phyloP scores from a whole-genome alignment of 64 coral and sea anemone genomes.

The Pachyseris speciosa region DNA sequence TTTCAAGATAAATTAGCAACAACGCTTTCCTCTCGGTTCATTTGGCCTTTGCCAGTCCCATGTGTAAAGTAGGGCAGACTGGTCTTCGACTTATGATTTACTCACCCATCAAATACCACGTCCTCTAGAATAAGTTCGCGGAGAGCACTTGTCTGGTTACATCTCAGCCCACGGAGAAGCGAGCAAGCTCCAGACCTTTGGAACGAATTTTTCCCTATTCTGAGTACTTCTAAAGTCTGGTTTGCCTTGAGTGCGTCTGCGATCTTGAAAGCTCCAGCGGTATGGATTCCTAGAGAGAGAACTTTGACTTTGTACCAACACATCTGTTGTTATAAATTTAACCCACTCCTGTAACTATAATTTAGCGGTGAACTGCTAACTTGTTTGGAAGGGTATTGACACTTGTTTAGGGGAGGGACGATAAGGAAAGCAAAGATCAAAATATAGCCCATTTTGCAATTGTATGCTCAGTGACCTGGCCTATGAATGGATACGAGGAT shows the following conservation, averaged over 20 bases:
- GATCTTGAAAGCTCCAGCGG: constrained; percentile 10
- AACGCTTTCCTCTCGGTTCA: too few species aligned
- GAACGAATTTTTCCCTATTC: constrained; percentile 62
- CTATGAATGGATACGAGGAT: too few species aligned
- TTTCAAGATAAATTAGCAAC: too few species aligned
- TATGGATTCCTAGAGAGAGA: constrained; percentile 1
- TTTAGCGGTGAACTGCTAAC: too few species aligned
- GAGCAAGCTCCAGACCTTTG: constrained; percentile 10
- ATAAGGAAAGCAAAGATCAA: too few species aligned
- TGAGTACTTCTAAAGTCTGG: constrained; percentile 33
- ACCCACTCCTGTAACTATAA: too few species aligned
- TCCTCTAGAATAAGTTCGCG: constrained; percentile 44
- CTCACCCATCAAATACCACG: constrained; percentile 25
- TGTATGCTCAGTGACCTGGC: too few species aligned
- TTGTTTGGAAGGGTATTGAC: too few species aligned
- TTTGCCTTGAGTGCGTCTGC: constrained; percentile 52
- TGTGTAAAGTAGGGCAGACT: not conserved
- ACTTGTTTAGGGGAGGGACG: too few species aligned
- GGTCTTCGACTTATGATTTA: not conserved
- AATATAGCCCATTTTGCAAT: too few species aligned
- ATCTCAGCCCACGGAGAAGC: constrained; percentile 29
- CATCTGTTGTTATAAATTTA: too few species aligned
- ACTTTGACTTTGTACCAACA: not conserved
- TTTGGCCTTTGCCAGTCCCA: too few species aligned
- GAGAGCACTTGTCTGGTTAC: constrained; percentile 10